A percentile compares a stretch with the other conserved stretches of the same genome.
These are phyloP conservation scores for Drosophila prosaltans DNA, from an alignment of 1,140 invertebrate genomes.

Conservation along the genomic window DNA sequence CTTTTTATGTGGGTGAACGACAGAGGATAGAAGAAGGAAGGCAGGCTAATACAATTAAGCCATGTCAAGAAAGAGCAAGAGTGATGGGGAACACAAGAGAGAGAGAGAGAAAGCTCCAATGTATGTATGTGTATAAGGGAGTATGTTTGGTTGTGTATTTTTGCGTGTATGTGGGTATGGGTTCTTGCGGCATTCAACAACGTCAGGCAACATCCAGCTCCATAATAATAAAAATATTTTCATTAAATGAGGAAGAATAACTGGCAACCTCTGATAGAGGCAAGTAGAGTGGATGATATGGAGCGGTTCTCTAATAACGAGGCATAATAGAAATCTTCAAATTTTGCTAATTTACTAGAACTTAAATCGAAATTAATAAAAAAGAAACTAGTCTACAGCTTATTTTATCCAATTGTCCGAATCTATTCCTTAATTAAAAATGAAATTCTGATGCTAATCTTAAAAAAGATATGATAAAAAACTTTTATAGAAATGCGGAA, in stretches of 20 bases:
- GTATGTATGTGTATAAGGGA: not conserved
- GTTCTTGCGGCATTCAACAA: constrained; percentile 46
- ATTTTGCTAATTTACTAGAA: constrained; percentile 2
- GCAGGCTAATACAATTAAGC: constrained; percentile 71
- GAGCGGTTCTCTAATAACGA: not conserved
- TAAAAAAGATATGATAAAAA: no score
- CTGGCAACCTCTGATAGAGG: not conserved
- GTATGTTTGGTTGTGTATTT: constrained; percentile 10
- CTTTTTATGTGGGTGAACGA: constrained; percentile 11
- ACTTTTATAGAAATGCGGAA: no score
- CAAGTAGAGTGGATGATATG: not conserved
- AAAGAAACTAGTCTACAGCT: no score
- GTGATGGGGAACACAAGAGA: constrained; percentile 17
- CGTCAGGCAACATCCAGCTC: constrained; percentile 33
- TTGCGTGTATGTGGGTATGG: constrained; percentile 11
- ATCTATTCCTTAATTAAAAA: no score
- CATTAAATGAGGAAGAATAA: constrained; percentile 52
- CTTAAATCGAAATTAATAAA: no score
- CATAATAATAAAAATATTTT: constrained; percentile 77
- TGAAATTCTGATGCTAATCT: no score
- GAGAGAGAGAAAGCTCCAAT: not conserved
- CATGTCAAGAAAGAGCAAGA: constrained; percentile 17
- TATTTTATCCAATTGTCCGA: no score
- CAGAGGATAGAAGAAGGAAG: constrained; percentile 1
- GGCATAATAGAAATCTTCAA: not conserved